Conservation (phyloP, 2,888 invertebrate genomes). For the Stramonita haemastoma region DNA sequence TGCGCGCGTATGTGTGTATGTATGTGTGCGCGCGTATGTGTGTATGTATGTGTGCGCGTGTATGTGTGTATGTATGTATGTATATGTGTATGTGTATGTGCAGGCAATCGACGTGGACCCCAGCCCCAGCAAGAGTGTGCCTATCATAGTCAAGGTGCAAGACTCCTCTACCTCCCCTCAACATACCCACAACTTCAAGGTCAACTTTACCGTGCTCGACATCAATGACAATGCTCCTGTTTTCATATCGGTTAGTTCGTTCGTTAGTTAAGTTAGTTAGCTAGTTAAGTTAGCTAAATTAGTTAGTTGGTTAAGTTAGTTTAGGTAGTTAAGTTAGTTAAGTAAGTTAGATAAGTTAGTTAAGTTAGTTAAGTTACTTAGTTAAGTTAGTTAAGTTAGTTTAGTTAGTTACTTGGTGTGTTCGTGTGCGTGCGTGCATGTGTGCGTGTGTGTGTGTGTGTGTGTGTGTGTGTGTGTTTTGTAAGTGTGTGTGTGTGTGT, state of each 20-base stretch:
- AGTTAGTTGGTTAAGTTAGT: too few species aligned
- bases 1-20: too few species aligned
- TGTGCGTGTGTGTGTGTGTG: too few species aligned
- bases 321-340: too few species aligned
- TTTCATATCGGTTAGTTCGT: too few species aligned
- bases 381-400: too few species aligned
- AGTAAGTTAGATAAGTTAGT: too few species aligned
- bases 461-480: too few species aligned
- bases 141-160: neutral
- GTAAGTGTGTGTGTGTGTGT: too few species aligned
- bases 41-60: neutral
- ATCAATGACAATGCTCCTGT: conserved; percentile 14
- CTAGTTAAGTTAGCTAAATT: too few species aligned
- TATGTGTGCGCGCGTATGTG: neutral
- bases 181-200: neutral
- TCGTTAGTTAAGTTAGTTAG: too few species aligned
- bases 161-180: neutral
- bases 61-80: neutral
- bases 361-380: too few species aligned
- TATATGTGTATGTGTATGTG: conserved; percentile 9
- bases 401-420: neutral
- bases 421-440: neutral
- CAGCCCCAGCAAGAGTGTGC: neutral
- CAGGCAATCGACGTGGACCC: conserved; percentile 13
- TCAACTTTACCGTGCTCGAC: conserved; percentile 13